Base-by-base conservation (phyloP, 1,140 invertebrate genomes). In the Papilio polytes region DNA sequence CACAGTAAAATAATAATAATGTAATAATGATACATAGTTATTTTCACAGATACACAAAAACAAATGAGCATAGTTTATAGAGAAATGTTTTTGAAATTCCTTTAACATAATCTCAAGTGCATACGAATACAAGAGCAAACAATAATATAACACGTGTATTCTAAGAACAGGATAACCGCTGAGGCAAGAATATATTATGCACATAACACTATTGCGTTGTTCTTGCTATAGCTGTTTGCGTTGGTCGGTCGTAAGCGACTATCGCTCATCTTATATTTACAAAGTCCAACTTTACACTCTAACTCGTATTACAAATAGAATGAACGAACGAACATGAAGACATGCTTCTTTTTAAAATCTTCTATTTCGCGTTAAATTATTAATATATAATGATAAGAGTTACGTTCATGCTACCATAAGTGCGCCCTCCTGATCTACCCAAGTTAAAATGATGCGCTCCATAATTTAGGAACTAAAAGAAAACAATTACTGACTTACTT, bases 241-340 rank as follows among this genome's bases (percentile, higher is more conserved):
- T 85, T 84, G 82, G 82, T 82, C 81, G 77, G 83, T 81, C 83
- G 73, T 83, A 85, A 85, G 81, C 78, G 78, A 48, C 82, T 73
- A 83, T 79, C 82, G 81, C 56, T 81, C 84, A 85, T 84, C 81
- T 83, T 86, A 85, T 90, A 88, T 89, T 90, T 90, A 88, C 87
- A 88, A 85, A 85, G 82, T 78, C 74, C 74, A 82, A 81, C 73
- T 78, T 80, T 83, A 80, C 72, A 53, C 83, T 77, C 82, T 85
- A 83, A 87, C 51, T 82, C 48, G 79, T 83, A 86, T 82, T 83
- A 85, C 80, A 86, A 87, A 85, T 82, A 84, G n/a, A 83, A 86
- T 81, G 70, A 79, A 46, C 46, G 48, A 6, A 48, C 26, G 15
- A 70, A 41, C 31, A 73, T 13, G 70, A 59, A 78, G 44, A 31